Base-by-base conservation (phyloP, 2,888 invertebrate genomes). In the Choristoneura rosaceana region DNA sequence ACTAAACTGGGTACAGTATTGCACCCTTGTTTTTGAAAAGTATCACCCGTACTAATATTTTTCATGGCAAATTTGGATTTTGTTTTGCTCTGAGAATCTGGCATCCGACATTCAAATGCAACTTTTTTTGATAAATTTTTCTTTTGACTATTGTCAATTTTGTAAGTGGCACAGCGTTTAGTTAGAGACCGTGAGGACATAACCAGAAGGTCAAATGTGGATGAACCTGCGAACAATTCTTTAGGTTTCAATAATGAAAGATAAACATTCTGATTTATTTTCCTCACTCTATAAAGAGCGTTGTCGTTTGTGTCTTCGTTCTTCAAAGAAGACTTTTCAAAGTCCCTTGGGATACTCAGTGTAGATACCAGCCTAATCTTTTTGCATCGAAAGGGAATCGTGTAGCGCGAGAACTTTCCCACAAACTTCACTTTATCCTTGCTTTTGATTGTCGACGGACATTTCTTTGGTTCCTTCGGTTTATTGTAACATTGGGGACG, bases 271-370 rank as follows among this genome's bases (percentile, higher is more conserved):
- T 80, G 76, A 62, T 80, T 80, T 2, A 71, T 70, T 68, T 79
- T 84, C 41, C 79, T 82, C 12, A 78, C 69, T 74, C 78, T 81
- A 45, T 76, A 73, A 52, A 75, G 71, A 43, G 75, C 77, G 43
- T 76, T 76, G 5, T 12, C 34, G 10, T 75, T 71, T 12, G 79
- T 79, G 3, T 76, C 73, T 64, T 74, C 45, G 7, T 71, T 43
- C 8, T 4, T 33, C 4, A 55, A 7, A 14, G 7, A 14, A 5
- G 47, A 47, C 33, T 43, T 58, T 14, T 58, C 47, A n/a, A 85
- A 76, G 74, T 85, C 86, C 78, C 87, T 87, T 9, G 93, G 93
- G 33, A 93, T 85, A 64, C 90, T 93, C 17, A 92, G 77, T 0
- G 92, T 91, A 9, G 93, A 92, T 71, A 92, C 84, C 5, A 91